Evolutionary conservation across 2,888 invertebrate species (phyloP).

Genomic region (Ctenicera cuprea): DNA sequence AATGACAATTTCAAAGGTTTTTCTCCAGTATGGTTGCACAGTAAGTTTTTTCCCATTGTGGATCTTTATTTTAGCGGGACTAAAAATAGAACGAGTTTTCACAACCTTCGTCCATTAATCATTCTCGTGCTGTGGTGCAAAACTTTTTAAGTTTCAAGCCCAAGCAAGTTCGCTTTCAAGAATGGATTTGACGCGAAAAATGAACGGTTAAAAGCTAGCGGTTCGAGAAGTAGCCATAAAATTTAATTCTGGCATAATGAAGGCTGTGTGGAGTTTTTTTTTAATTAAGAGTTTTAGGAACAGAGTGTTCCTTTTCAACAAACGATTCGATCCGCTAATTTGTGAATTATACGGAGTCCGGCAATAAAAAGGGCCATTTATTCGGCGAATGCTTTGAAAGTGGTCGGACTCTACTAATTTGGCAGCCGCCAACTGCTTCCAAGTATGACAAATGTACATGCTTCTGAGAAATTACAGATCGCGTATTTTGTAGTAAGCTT

Average conservation of each 20-base stretch:
- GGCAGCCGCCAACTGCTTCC: constrained; percentile 45
- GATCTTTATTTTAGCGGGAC: no score
- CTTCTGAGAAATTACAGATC: constrained; percentile 43
- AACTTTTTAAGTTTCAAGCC: not conserved
- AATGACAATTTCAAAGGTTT: no score
- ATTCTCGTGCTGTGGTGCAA: no score
- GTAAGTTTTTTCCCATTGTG: no score
- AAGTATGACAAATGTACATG: constrained; percentile 44
- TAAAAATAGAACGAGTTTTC: no score
- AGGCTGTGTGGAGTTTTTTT: not conserved
- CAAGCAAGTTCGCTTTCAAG: not conserved
- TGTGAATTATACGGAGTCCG: constrained; percentile 30
- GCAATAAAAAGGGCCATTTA: constrained; percentile 52
- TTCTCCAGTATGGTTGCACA: no score
- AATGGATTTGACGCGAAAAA: not conserved
- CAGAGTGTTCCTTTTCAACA: constrained; percentile 10
- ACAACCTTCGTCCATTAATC: no score
- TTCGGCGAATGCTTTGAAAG: constrained; percentile 34
- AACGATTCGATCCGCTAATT: constrained; percentile 46
- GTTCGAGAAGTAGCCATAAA: not conserved
- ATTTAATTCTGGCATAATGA: not conserved
- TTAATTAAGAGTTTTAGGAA: constrained; percentile 25
- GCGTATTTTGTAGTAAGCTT: constrained; percentile 39
- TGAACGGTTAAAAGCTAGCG: not conserved
- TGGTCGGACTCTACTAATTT: constrained; percentile 38